Percentiles rank a stretch among this genome's conserved stretches.
Conservation (phyloP, 92 coral and sea anemone genomes). For the Porites evermanni region DNA sequence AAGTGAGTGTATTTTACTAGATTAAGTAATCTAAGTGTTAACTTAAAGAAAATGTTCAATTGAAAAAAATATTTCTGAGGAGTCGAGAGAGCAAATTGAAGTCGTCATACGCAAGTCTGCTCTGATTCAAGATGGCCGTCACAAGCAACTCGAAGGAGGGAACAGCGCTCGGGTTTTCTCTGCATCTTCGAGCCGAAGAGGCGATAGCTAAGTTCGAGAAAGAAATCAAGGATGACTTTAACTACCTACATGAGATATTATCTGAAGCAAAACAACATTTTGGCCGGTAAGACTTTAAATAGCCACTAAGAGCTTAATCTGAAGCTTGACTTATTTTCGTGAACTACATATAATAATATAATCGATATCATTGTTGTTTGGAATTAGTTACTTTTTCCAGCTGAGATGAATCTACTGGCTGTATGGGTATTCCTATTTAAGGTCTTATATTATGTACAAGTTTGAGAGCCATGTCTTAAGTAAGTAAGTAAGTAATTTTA, state of each 20-base stretch:
- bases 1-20: neutral
- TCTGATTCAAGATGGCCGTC: constrained; percentile 56
- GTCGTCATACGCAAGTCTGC: neutral
- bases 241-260: constrained; percentile 85
- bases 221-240: constrained; percentile 68
- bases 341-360: neutral
- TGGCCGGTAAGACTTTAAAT: constrained; percentile 75
- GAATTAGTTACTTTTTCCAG: no score
- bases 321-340: neutral
- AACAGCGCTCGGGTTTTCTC: constrained; percentile 64
- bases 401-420: no score
- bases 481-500: no score
- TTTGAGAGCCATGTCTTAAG: no score
- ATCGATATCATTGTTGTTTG: no score
- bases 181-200: constrained; percentile 72
- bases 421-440: no score
- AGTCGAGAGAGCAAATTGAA: neutral
- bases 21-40: neutral
- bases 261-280: constrained; percentile 82
- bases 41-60: neutral
- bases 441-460: no score
- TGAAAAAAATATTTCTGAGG: neutral
- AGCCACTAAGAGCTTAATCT: no score
- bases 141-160: constrained; percentile 12
- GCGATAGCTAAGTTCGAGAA: constrained; percentile 49